Evolutionary conservation across 2,888 invertebrate species (phyloP).

Genomic region (Orchesellides sinensis): DNA sequence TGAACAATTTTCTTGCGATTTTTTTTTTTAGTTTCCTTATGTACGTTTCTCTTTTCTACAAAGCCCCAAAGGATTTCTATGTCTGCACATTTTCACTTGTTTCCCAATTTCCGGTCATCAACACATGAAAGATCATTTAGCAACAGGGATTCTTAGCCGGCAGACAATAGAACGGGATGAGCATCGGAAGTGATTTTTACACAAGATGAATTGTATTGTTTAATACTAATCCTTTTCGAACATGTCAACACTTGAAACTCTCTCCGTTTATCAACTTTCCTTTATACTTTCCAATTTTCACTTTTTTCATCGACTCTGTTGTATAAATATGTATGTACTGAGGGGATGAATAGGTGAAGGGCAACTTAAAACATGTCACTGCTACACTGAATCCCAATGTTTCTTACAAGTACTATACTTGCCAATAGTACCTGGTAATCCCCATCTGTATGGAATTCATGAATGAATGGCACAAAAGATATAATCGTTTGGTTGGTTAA

Average conservation of each 20-base stretch:
- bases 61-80: background rate
- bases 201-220: background rate
- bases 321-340: too few relatives aligned
- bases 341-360: too few relatives aligned
- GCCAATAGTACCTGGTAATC: constrained; percentile 8
- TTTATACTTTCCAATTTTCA: too few relatives aligned
- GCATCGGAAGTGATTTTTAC: constrained; percentile 30
- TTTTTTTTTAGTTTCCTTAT: too few relatives aligned
- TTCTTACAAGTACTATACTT: too few relatives aligned
- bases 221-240: background rate
- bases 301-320: constrained; percentile 13
- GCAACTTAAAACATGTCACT: too few relatives aligned
- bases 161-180: constrained; percentile 16
- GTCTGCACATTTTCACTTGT: background rate
- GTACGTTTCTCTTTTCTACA: too few relatives aligned
- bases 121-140: constrained; percentile 23
- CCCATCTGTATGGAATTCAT: background rate
- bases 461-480: too few relatives aligned
- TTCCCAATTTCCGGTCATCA: constrained; percentile 34
- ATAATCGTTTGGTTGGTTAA: too few relatives aligned
- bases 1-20: too few relatives aligned
- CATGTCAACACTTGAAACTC: constrained; percentile 32
- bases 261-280: constrained; percentile 39
- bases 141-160: background rate
- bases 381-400: too few relatives aligned